These are phyloP conservation scores for Poecilia gillii DNA, from an alignment of 2,797 vertebrate species.

Conservation along the genomic window DNA sequence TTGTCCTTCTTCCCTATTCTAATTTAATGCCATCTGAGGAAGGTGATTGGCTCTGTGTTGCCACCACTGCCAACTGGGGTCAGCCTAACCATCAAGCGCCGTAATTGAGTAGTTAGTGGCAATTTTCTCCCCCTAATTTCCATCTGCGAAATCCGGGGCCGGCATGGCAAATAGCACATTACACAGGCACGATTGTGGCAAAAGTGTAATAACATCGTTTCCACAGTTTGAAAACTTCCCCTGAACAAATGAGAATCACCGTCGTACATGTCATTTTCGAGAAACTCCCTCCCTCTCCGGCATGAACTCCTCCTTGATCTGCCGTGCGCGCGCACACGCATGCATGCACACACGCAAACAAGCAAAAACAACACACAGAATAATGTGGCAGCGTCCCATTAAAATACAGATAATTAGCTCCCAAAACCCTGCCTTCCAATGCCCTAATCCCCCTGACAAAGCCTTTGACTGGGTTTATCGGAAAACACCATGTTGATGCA, in stretches of 20 bases:
- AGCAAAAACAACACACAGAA: constrained; percentile 42
- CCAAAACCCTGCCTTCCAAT: constrained; percentile 66
- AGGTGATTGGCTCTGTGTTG: constrained; percentile 86
- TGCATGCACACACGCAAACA: constrained; percentile 22
- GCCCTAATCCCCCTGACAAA: constrained; percentile 76
- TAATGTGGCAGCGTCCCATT: constrained; percentile 69
- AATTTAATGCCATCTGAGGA: constrained; percentile 85
- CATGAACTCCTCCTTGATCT: constrained; percentile 45
- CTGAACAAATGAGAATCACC: constrained; percentile 81
- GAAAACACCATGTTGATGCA: constrained; percentile 76
- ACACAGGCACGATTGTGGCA: constrained; percentile 80
- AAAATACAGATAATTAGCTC: constrained; percentile 79
- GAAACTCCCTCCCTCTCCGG: constrained; percentile 40
- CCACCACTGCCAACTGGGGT: constrained; percentile 84
- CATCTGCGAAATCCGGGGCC: constrained; percentile 82
- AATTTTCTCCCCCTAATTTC: constrained; percentile 87
- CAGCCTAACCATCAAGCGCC: constrained; percentile 84
- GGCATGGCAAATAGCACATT: constrained; percentile 88
- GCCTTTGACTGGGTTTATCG: constrained; percentile 70
- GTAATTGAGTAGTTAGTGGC: constrained; percentile 90
- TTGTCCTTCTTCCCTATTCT: constrained; percentile 83
- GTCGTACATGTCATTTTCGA: constrained; percentile 67
- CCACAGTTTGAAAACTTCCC: constrained; percentile 86
- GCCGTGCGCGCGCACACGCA: constrained; percentile 17
- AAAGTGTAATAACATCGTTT: constrained; percentile 85